Evolutionary conservation across 2,888 invertebrate species (phyloP), one percentile per base, ranked within the genome.

Genomic region (Griposia aprilina): DNA sequence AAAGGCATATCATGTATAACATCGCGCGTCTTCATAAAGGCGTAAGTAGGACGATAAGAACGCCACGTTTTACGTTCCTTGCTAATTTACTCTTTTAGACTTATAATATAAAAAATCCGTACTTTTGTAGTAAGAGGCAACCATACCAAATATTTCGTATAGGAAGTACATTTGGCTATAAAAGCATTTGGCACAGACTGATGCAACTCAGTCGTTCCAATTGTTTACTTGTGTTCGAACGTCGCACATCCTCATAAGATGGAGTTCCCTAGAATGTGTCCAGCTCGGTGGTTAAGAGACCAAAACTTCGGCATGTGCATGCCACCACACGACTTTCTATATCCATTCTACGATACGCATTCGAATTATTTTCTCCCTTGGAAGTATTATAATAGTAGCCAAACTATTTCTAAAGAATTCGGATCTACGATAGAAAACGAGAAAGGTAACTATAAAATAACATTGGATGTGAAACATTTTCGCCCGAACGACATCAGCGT

Each of bases 391-490:
- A 70, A 62, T 41, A 87, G 83, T 26, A 48, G 48, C n/a, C 89
- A 91, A 85, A 85, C 72, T 67, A 76, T 76, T 57, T 80, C 81
- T 15, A 90, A 91, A 81, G 93, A 93, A 74, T 88, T 90, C 55
- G 91, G 92, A 45, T 93, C 94, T 7, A 91, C 90, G 66, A 88
- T 93, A 71, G 87, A 89, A 69, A 90, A 90, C 73, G 89, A 91
- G 66, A 91, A 91, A 81, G 95, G 96, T 74, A 91, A 90, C 72
- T 97, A 95, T 80, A 95, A 97, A 95, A 97, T 98, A 2, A 97
- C 97, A 72, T 91, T 98, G 76, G 98, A 98, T 88, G 97, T 98
- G 2, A 97, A 97, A 89, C 97, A 98, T 89, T 98, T 98, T 90
- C 93, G 97, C 10, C 98, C 98, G 0, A 97, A 97, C 30, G 98